A percentile compares a stretch with the other conserved stretches of the same genome.
Conservation (phyloP, 2,888 invertebrate species). For the Drosophila greeni region DNA sequence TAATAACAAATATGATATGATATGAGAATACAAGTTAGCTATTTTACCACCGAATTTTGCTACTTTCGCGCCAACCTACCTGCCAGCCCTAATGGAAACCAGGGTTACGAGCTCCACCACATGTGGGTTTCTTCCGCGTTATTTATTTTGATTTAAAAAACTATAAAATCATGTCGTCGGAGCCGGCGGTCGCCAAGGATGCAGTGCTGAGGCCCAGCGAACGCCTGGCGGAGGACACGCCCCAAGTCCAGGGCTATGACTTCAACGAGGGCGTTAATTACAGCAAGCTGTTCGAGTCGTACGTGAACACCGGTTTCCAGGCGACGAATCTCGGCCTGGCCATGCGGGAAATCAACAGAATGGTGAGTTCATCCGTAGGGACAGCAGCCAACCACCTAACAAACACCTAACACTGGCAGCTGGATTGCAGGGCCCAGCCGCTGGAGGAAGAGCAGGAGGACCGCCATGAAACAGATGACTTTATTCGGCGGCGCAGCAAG, state of each 20-base stretch:
- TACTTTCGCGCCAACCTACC: neutral
- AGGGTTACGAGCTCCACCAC: conserved; percentile 15
- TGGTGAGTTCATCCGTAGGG: conserved; percentile 81
- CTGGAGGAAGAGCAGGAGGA: conserved; percentile 84
- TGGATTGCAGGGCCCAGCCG: conserved; percentile 85
- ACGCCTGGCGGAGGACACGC: conserved; percentile 83
- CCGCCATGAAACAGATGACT: conserved; percentile 87
- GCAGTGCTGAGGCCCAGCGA: conserved; percentile 87
- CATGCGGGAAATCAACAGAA: conserved; percentile 93
- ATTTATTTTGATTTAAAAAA: conserved; percentile 22
- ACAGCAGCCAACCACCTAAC: neutral
- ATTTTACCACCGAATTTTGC: neutral
- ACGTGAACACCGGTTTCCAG: conserved; percentile 94
- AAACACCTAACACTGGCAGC: conserved; percentile 75
- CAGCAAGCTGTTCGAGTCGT: conserved; percentile 88
- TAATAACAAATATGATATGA: no score
- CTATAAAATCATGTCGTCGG: conserved; percentile 62
- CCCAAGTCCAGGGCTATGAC: conserved; percentile 91
- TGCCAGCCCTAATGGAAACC: conserved; percentile 14
- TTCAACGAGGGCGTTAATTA: conserved; percentile 95
- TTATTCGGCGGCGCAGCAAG: conserved; percentile 86
- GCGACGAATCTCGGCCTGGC: conserved; percentile 96
- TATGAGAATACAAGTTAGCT: no score
- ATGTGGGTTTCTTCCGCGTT: conserved; percentile 12
- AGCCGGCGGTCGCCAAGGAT: conserved; percentile 82